Evolutionary conservation across 2,797 vertebrate genomes (phyloP).

Genomic region (Phylloscopus collybita): DNA sequence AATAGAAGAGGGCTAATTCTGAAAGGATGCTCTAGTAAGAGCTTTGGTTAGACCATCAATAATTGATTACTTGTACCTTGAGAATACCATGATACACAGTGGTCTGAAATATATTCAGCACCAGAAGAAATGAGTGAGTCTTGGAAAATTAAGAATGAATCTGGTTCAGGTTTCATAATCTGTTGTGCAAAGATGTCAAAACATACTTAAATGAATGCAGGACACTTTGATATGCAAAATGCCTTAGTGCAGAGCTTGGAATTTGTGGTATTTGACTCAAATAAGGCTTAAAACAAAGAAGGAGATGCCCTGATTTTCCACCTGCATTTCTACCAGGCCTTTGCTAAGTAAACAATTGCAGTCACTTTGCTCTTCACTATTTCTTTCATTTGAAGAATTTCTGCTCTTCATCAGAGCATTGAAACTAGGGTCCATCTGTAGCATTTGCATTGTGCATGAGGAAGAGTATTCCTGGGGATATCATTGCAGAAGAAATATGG

Average conservation of each 20-base stretch:
- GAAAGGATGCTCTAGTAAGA: background rate
- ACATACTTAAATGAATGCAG: background rate
- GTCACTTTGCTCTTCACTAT: background rate
- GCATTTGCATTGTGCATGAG: background rate
- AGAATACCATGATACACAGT: background rate
- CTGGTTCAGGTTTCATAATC: background rate
- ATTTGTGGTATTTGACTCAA: background rate
- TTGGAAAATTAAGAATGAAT: background rate
- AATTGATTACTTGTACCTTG: background rate
- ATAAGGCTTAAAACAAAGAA: background rate
- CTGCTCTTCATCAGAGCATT: background rate
- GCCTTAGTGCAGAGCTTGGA: background rate
- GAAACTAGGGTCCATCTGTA: background rate
- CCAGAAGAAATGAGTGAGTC: background rate
- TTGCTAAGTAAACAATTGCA: background rate
- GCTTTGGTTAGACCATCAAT: background rate
- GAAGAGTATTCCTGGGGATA: background rate
- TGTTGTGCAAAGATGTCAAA: background rate
- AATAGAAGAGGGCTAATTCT: background rate
- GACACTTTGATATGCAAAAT: background rate
- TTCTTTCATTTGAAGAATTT: background rate
- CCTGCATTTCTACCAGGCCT: background rate
- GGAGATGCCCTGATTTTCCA: background rate
- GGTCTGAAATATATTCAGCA: background rate
- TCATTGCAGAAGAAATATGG: background rate